phyloP scores from a whole-genome alignment of 2,888 invertebrate species.

The Rhodophaea formosa region DNA sequence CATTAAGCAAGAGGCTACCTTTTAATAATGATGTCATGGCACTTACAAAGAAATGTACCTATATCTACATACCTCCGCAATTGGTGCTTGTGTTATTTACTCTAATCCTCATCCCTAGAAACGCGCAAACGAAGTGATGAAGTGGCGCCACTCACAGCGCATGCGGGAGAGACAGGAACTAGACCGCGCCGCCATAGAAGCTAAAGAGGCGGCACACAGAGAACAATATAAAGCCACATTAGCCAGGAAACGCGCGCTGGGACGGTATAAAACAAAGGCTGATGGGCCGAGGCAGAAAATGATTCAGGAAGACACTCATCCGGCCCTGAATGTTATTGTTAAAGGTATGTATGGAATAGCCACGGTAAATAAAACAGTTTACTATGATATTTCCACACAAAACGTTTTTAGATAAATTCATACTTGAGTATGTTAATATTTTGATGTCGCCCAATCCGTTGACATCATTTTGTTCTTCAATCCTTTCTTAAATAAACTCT shows the following conservation, averaged over 20 bases:
- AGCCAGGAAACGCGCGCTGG: conserved; percentile 81
- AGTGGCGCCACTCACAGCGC: conserved; percentile 82
- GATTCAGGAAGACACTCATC: conserved; percentile 72
- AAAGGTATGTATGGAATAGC: conserved; percentile 83
- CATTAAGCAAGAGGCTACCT: too few species aligned
- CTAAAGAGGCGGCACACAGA: conserved; percentile 84
- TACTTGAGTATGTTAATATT: too few species aligned
- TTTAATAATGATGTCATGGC: too few species aligned
- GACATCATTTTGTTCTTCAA: too few species aligned
- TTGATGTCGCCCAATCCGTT: too few species aligned
- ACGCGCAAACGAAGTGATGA: conserved; percentile 84
- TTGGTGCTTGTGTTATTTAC: too few species aligned
- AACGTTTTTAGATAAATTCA: too few species aligned
- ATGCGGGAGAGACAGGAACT: conserved; percentile 83
- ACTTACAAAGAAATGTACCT: too few species aligned
- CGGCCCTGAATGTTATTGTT: conserved; percentile 82
- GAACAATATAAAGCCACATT: conserved; percentile 83
- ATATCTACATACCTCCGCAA: too few species aligned
- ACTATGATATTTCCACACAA: too few species aligned
- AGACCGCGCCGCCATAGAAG: conserved; percentile 83
- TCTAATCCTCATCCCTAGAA: conserved; percentile 64
- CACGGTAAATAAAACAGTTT: too few species aligned
- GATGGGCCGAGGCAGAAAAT: conserved; percentile 81
- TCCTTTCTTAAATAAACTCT: too few species aligned
- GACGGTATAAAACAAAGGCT: conserved; percentile 75